Evolutionary conservation across 2,797 vertebrate genomes (phyloP).

Genomic region (Leuciscus waleckii): DNA sequence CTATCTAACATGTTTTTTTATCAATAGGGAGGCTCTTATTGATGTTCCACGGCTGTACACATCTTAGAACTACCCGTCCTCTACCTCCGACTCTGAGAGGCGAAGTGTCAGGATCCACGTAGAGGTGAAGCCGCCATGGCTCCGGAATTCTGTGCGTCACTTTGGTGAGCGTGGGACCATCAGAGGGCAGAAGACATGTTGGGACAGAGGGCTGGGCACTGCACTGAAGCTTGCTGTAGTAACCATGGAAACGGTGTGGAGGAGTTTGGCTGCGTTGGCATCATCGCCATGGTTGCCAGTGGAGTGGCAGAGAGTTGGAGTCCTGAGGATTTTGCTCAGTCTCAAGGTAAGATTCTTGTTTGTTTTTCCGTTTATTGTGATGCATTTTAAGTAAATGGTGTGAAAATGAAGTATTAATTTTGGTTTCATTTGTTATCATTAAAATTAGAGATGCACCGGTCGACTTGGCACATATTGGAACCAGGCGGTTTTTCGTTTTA

Average conservation of each 20-base stretch:
- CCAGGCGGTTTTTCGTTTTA: not conserved
- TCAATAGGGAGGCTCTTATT: slow-evolving; percentile 61
- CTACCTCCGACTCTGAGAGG: slow-evolving; percentile 15
- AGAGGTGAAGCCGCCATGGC: slow-evolving; percentile 69
- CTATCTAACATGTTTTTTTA: slow-evolving; percentile 56
- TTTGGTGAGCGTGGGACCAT: slow-evolving; percentile 82
- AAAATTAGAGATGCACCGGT: not conserved
- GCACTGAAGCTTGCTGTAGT: slow-evolving; percentile 83
- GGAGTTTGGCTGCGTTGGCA: slow-evolving; percentile 87
- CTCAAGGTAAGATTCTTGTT: slow-evolving; percentile 85
- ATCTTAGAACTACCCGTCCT: not conserved
- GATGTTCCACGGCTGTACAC: slow-evolving; percentile 16
- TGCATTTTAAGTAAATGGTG: not conserved
- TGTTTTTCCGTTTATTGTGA: not conserved
- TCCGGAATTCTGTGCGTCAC: slow-evolving; percentile 72
- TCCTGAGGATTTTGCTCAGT: slow-evolving; percentile 68
- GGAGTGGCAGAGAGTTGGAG: slow-evolving; percentile 74
- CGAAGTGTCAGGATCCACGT: not conserved
- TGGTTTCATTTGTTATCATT: not conserved
- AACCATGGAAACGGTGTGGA: slow-evolving; percentile 92
- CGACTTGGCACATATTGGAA: not conserved
- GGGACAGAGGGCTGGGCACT: slow-evolving; percentile 86
- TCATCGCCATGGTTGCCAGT: slow-evolving; percentile 79
- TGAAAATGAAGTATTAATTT: not conserved
- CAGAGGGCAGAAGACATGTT: slow-evolving; percentile 95